phyloP scores from a whole-genome alignment of 2,113 vertebrate species.

The Lichenostomus cassidix region DNA sequence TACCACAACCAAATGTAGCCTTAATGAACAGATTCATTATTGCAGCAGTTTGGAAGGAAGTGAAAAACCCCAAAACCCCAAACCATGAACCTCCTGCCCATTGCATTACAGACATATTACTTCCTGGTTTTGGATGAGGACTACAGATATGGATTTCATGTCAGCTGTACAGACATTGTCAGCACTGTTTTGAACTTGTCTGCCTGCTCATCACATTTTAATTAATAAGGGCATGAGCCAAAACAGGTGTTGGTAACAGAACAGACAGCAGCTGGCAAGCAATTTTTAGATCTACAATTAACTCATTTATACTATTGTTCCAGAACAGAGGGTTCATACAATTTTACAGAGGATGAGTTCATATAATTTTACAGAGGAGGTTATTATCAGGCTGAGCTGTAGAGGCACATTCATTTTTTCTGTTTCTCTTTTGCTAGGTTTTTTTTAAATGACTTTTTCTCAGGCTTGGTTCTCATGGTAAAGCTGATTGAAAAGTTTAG shows the following conservation, averaged over 20 bases:
- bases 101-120: background rate
- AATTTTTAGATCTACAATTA: slow-evolving; percentile 42
- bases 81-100: background rate
- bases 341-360: background rate
- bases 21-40: background rate
- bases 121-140: background rate
- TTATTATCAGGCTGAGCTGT: background rate
- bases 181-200: slow-evolving; percentile 28
- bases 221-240: slow-evolving; percentile 32
- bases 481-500: slow-evolving; percentile 30
- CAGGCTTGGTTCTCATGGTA: background rate
- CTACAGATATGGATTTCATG: background rate
- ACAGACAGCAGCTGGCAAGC: slow-evolving; percentile 19
- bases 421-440: background rate
- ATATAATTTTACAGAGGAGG: background rate
- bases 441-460: background rate
- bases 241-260: slow-evolving; percentile 36
- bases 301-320: slow-evolving; percentile 33
- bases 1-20: background rate
- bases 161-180: background rate
- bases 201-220: slow-evolving; percentile 46
- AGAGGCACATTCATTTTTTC: background rate
- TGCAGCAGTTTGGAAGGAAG: background rate
- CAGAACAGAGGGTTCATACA: slow-evolving; percentile 5
- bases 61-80: background rate